Conservation (phyloP, 1,140 invertebrate species). For the Caerostris extrusa region DNA sequence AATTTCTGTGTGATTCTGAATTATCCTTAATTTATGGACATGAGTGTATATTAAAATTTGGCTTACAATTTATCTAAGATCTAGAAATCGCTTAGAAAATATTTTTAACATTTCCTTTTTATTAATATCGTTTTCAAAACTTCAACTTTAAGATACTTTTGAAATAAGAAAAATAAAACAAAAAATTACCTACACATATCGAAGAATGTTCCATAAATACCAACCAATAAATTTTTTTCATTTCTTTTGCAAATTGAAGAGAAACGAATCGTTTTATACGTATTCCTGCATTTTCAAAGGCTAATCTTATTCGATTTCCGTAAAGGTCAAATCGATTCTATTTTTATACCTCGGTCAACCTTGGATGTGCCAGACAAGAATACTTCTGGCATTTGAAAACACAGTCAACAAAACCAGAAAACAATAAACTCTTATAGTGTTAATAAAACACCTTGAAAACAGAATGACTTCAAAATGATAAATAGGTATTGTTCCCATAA, state of each 20-base stretch:
- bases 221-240: background rate
- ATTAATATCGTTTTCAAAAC: background rate
- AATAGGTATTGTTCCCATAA: conserved; percentile 32
- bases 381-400: background rate
- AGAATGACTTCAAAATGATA: conserved; percentile 36
- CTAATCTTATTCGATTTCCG: conserved; percentile 21
- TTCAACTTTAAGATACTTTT: background rate
- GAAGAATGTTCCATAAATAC: background rate
- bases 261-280: conserved; percentile 5
- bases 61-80: too few relatives aligned
- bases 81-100: too few relatives aligned
- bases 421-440: conserved; percentile 23
- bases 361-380: conserved; percentile 32
- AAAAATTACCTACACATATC: background rate
- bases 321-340: conserved; percentile 34
- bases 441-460: conserved; percentile 39
- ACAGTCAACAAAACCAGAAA: conserved; percentile 28
- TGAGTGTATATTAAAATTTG: too few relatives aligned
- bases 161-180: background rate
- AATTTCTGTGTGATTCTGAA: too few relatives aligned
- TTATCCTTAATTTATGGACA: too few relatives aligned
- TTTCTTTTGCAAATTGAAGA: background rate
- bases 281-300: background rate
- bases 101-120: background rate
- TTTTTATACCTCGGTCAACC: conserved; percentile 23